Conservation (phyloP, 2,888 invertebrate species). For the Eustalomyia histrio region DNA sequence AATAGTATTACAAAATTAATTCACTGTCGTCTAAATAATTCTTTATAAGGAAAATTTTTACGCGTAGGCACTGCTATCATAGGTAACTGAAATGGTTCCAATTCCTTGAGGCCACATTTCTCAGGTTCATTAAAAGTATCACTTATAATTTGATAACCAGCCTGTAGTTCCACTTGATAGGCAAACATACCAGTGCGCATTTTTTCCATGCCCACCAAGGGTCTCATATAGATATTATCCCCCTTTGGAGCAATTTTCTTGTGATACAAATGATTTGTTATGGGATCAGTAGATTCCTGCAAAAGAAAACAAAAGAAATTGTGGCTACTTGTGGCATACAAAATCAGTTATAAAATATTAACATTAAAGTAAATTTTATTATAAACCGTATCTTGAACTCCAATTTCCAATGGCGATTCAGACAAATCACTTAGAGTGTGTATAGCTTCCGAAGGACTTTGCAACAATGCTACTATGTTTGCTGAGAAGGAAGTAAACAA, state of each 20-base stretch:
- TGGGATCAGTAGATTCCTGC: constrained; percentile 81
- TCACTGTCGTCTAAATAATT: constrained; percentile 80
- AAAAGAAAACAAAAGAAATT: too few species aligned
- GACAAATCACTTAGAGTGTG: constrained; percentile 81
- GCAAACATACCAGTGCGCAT: constrained; percentile 82
- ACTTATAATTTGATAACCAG: constrained; percentile 83
- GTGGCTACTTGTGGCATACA: too few species aligned
- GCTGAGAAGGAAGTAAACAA: constrained; percentile 85
- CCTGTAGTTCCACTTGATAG: constrained; percentile 82
- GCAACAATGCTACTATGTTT: constrained; percentile 83
- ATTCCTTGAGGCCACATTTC: constrained; percentile 83
- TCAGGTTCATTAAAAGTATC: constrained; percentile 83
- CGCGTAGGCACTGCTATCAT: constrained; percentile 81
- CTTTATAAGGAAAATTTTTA: constrained; percentile 82
- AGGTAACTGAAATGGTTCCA: constrained; percentile 82
- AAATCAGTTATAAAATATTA: constrained; percentile 18
- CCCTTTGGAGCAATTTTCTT: constrained; percentile 82
- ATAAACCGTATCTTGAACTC: constrained; percentile 83
- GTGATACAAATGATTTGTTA: constrained; percentile 81
- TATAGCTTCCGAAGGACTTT: constrained; percentile 83
- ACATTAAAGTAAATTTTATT: constrained; percentile 82
- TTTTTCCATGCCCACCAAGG: constrained; percentile 81
- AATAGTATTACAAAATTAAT: constrained; percentile 24
- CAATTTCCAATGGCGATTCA: constrained; percentile 81
- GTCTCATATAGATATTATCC: constrained; percentile 81